These are phyloP conservation scores for Brenthis daphne DNA, from an alignment of 2,888 invertebrate genomes.

Conservation along the genomic window DNA sequence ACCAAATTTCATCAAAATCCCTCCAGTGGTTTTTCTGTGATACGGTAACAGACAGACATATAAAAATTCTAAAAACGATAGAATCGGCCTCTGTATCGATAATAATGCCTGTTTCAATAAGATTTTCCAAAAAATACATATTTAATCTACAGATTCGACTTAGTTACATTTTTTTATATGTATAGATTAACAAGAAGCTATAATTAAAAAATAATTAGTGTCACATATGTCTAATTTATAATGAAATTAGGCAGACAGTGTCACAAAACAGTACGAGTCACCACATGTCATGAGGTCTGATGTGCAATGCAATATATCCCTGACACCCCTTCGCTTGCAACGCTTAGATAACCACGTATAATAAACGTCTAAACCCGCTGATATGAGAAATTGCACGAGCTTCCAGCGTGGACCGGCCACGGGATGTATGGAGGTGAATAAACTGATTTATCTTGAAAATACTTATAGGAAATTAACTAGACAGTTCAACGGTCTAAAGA, in stretches of 20 bases:
- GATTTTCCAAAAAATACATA: too few species aligned
- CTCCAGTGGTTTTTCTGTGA: too few species aligned
- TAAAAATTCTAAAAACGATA: too few species aligned
- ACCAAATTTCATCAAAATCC: too few species aligned
- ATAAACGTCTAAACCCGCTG: slow-evolving; percentile 38
- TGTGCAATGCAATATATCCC: slow-evolving; percentile 35
- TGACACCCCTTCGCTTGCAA: slow-evolving; percentile 35
- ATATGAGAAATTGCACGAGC: slow-evolving; percentile 36
- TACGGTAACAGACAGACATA: too few species aligned
- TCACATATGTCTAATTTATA: too few species aligned
- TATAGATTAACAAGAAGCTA: too few species aligned
- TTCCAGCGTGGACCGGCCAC: slow-evolving; percentile 20
- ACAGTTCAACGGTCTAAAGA: not conserved
- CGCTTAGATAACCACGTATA: slow-evolving; percentile 35
- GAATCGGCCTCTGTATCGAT: too few species aligned
- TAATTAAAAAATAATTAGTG: slow-evolving; percentile 5
- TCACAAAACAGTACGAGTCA: slow-evolving; percentile 26
- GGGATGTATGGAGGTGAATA: slow-evolving; percentile 20
- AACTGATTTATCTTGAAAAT: slow-evolving; percentile 18
- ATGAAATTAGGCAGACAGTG: slow-evolving; percentile 2
- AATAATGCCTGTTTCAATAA: too few species aligned
- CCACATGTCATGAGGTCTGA: slow-evolving; percentile 29
- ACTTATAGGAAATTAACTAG: slow-evolving; percentile 3
- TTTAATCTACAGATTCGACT: too few species aligned
- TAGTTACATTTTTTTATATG: too few species aligned